Evolutionary conservation across 2,113 vertebrate genomes (phyloP), one percentile per base, ranked within the genome.

Genomic region (Aramus guarauna): DNA sequence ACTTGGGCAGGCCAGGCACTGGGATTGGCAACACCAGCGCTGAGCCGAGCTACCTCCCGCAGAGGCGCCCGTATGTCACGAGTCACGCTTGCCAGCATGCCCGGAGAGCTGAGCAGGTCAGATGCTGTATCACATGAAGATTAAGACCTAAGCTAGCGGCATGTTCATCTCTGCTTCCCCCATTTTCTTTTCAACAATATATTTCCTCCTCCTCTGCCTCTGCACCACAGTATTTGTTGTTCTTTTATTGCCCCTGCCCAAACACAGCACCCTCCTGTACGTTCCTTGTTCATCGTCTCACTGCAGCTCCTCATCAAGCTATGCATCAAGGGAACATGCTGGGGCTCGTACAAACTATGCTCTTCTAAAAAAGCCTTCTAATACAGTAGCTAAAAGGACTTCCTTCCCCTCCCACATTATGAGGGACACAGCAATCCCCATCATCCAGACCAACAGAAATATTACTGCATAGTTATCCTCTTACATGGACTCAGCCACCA

Each of bases 31-130:
- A 6, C 9, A 6, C 12, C 29, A 6, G 64, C 0, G 0, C 63
- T 26, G 41, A 92, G 50, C 55, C 0, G 0, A 77, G 75, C n/a
- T 27, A 7, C 30, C 6, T 20, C 83, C 76, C 3, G 7, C 68
- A 41, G 85, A 53, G 55, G 3, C 0, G 3, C 12, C 55, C 18
- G 3, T 50, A 76, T 81, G 76, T 1, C 15, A 17, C 0, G 0
- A 17, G n/a, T 47, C 59, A 41, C 41, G 22, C 52, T 69, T 59
- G 86, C 83, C 93, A 97, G 82, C 22, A 7, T 7, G 37, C 63
- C 63, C 66, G 55, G 45, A 58, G 47, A 89, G 55, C 86, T 56
- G 43, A 55, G 76, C 60, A 56, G 39, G 23, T 87, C 84, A 94
- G 36, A 53, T 0, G 4, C 45, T 3, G 2, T 29, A n/a, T 3